These are phyloP conservation scores for Karalla daura DNA, from an alignment of 2,797 vertebrate species.

Conservation along the genomic window DNA sequence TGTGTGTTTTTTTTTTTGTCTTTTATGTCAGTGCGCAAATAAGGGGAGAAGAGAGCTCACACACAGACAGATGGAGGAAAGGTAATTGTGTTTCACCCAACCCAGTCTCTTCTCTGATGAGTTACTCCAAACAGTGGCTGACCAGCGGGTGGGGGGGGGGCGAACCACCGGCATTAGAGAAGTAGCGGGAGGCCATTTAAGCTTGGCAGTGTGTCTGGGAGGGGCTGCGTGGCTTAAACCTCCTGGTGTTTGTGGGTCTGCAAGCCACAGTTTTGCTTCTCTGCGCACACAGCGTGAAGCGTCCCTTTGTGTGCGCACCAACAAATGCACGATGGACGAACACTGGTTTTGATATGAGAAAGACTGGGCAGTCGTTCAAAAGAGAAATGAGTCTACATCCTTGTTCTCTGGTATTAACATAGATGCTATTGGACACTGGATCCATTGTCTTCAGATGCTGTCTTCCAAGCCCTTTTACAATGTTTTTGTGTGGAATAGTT, in stretches of 20 bases:
- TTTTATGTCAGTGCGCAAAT: constrained; percentile 40
- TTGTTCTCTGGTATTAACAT: too few relatives aligned
- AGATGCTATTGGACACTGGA: too few relatives aligned
- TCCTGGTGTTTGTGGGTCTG: constrained; percentile 18
- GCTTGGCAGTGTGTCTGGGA: constrained; percentile 44
- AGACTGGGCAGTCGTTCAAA: too few relatives aligned
- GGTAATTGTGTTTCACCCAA: constrained; percentile 67
- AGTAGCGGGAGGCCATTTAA: constrained; percentile 53
- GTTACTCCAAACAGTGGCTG: constrained; percentile 36
- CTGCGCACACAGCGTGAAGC: background rate
- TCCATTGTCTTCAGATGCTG: too few relatives aligned
- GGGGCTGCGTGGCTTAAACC: background rate
- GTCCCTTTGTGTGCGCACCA: constrained; percentile 10
- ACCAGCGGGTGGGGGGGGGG: constrained; percentile 46
- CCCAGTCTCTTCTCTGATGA: constrained; percentile 47
- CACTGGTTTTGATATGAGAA: too few relatives aligned
- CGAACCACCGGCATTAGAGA: constrained; percentile 49
- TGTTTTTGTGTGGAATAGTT: too few relatives aligned
- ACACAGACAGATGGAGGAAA: constrained; percentile 56
- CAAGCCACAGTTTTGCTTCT: constrained; percentile 12
- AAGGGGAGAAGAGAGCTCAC: constrained; percentile 7
- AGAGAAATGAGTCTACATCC: too few relatives aligned
- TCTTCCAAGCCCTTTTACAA: too few relatives aligned
- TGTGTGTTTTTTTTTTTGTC: too few relatives aligned
- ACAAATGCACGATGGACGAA: background rate